Base-by-base conservation (phyloP, 2,888 invertebrate genomes). In the Protodeltote pygarga region DNA sequence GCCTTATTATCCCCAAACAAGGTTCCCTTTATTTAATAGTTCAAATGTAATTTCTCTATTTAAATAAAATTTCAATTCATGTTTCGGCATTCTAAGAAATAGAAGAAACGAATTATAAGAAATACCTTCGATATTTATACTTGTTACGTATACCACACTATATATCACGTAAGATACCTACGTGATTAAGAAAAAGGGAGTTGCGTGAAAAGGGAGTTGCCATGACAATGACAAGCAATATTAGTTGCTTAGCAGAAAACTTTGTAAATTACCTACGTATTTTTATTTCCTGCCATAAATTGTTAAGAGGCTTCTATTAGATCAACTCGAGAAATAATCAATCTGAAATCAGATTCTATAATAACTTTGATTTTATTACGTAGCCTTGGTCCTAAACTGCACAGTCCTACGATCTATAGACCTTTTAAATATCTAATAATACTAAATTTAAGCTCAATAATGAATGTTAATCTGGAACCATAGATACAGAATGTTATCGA, bases 401-500 rank as follows among this genome's bases (percentile, higher is more conserved):
- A 14, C 28, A 35, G 40, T 17, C 20, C 44, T 46, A 53, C 41
- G 38, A n/a, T 29, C 32, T 35, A 39, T 44, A 33, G 19, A 27
- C 29, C 31, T 35, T 37, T 64, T n/a, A 28, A 57, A 48, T 33
- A 19, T 33, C 28, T 34, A 45, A 51, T 59, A 54, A 63, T 50
- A 54, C 45, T 47, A 50, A 64, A 48, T 48, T 50, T n/a, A n/a
- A n/a, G n/a, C n/a, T n/a, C n/a, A n/a, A n/a, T n/a, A n/a, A 55
- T 38, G 37, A 67, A 66, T 67, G 54, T 50, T 53, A 44, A 41
- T 46, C 37, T 62, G 24, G 39, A 39, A 31, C 61, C 48, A 54
- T 40, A 51, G 54, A 64, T 57, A 47, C 46, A 59, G 49, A 69
- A 67, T 57, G 51, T 60, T 73, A 69, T 65, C 55, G 31, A 53